Base-by-base conservation (phyloP, 2,888 invertebrate species). In the Pegoplata infirma region DNA sequence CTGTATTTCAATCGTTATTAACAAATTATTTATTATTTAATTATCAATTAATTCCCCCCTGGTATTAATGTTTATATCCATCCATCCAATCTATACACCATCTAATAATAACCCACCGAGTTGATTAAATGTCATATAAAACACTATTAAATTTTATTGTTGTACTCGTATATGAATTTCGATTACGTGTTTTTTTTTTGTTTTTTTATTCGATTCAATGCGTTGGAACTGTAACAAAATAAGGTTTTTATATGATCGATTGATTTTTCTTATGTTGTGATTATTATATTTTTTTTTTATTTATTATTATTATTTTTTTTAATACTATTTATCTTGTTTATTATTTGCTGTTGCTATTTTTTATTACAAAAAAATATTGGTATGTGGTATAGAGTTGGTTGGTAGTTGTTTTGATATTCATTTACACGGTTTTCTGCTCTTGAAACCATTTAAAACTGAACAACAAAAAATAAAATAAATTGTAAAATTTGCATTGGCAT, bases 351-450 rank as follows among this genome's bases (percentile, higher is more conserved):
- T 51, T 61, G 10, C 47, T 49, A 8, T 21, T 63, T 28, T 53
- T 17, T 47, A 56, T 32, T 23, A 56, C 46, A 32, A 59, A 32
- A 51, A 40, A 68, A 61, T 53, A 67, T 59, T 66, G 61, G 19
- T 36, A 55, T 63, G 53, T 49, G 61, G n/a, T n/a, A 61, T 61
- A 49, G 5, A 61, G 17, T 53, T 40, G 5, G 51, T 55, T 21
- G 19, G 40, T 49, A 64, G n/a, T 56, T 59, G n/a, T 58, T 59
- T 32, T 40, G 46, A 36, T 47, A 64, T 36, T 44, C 19, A 25
- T 64, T 56, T 64, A 47, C 56, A 72, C 55, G 51, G 25, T 32
- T 59, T n/a, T 55, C 59, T 68, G 55, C 55, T 61, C 53, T 61
- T 68, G 47, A 46, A 67, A 61, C 12, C 8, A 53, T 74, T 63